Conservation (phyloP, 23 tunicate species). For the Trididemnum clinides region DNA sequence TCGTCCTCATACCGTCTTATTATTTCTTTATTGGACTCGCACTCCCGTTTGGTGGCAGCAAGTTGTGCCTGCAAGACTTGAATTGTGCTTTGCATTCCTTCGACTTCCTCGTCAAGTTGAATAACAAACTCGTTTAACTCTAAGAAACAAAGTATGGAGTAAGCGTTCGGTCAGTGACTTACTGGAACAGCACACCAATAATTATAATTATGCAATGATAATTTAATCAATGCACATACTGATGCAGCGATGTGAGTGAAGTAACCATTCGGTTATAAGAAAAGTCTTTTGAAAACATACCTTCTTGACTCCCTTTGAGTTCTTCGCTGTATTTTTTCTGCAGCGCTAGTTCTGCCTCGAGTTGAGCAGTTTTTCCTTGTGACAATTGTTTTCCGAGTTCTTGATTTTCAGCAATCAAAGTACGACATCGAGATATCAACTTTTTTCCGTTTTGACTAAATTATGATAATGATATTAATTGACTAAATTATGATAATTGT, state of each 20-base stretch:
- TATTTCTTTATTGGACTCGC: constrained; percentile 39
- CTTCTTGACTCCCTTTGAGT: constrained; percentile 88
- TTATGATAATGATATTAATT: no score
- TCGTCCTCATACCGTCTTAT: constrained; percentile 10
- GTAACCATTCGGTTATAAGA: no score
- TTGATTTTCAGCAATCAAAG: constrained; percentile 93
- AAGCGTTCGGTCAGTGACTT: no score
- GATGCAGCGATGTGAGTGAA: no score
- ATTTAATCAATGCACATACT: no score
- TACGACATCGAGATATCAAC: constrained; percentile 91
- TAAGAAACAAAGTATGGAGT: no score
- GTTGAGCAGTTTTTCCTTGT: constrained; percentile 81
- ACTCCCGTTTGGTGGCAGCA: constrained; percentile 41
- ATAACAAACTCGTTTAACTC: constrained; percentile 95
- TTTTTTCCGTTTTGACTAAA: constrained; percentile 95
- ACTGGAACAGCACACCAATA: no score
- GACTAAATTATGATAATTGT: no score
- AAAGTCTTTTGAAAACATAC: no score
- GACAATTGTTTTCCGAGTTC: constrained; percentile 94
- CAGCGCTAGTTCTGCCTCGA: constrained; percentile 91
- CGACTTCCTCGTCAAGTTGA: constrained; percentile 98
- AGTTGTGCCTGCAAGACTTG: constrained; percentile 89
- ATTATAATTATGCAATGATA: no score
- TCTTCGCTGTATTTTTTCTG: constrained; percentile 93
- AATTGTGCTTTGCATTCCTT: constrained; percentile 96